Percentiles rank a stretch among this genome's conserved stretches.
Conservation (phyloP, 2,113 vertebrate species). For the Scortum barcoo region DNA sequence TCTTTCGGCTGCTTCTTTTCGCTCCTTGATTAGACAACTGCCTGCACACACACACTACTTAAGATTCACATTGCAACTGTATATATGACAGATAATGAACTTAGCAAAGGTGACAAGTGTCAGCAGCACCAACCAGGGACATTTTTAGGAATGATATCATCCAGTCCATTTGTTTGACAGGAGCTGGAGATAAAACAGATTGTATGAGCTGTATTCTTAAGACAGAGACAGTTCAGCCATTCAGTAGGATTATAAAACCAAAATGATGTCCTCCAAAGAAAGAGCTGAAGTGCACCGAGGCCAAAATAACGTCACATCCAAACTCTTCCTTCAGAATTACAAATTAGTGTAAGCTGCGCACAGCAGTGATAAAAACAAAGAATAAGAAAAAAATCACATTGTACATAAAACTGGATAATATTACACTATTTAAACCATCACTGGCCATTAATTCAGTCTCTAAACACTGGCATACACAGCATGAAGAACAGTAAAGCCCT, state of each 20-base stretch:
- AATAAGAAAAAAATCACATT: background rate
- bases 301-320: background rate
- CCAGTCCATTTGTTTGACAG: background rate
- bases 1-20: conserved; percentile 14
- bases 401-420: background rate
- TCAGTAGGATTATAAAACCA: background rate
- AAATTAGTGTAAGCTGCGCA: background rate
- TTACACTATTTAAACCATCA: too few species aligned
- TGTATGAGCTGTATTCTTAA: background rate
- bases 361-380: background rate
- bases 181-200: background rate
- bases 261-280: background rate
- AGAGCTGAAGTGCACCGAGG: background rate
- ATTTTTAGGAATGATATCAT: conserved; percentile 5
- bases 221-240: background rate
- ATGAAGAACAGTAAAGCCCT: background rate
- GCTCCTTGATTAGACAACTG: conserved; percentile 19
- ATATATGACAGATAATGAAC: conserved; percentile 1
- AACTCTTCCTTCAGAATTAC: background rate
- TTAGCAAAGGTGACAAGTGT: conserved; percentile 22
- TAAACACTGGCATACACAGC: background rate
- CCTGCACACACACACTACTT: conserved; percentile 6
- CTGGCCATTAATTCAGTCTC: conserved; percentile 4
- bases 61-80: conserved; percentile 20
- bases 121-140: background rate